Evolutionary conservation across 2,113 vertebrate species (phyloP).

Genomic region (Neolamprologus fasciatus): DNA sequence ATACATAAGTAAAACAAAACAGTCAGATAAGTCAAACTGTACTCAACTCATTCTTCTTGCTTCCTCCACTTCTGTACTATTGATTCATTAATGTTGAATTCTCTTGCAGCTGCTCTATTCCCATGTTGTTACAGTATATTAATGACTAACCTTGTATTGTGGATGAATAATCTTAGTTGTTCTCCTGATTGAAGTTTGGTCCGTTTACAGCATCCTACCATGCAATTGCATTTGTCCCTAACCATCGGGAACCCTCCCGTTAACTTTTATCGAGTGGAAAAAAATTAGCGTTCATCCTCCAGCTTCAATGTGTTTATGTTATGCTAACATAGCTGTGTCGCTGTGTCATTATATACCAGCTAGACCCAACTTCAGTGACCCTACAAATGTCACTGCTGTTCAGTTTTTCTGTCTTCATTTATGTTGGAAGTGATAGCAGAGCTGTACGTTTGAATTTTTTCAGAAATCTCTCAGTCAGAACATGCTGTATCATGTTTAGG

Average conservation of each 20-base stretch:
- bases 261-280: not conserved
- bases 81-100: not conserved
- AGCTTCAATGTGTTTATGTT: not conserved
- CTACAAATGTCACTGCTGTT: not conserved
- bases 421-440: too few relatives aligned
- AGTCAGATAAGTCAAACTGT: not conserved
- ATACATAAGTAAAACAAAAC: not conserved
- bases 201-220: not conserved
- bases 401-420: not conserved
- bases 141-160: not conserved
- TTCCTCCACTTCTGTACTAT: not conserved
- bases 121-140: too few relatives aligned
- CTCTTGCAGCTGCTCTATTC: too few relatives aligned
- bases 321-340: not conserved
- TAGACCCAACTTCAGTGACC: not conserved
- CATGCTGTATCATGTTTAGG: too few relatives aligned
- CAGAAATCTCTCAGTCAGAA: too few relatives aligned
- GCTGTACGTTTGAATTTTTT: too few relatives aligned
- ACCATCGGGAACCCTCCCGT: not conserved
- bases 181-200: not conserved
- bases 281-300: not conserved
- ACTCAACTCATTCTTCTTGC: not conserved
- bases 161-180: not conserved
- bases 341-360: not conserved
- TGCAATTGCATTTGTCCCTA: not conserved